Evolutionary conservation across 2,888 invertebrate genomes (phyloP), one percentile per base, ranked within the genome.

Genomic region (Caenorhabditis panamensis): DNA sequence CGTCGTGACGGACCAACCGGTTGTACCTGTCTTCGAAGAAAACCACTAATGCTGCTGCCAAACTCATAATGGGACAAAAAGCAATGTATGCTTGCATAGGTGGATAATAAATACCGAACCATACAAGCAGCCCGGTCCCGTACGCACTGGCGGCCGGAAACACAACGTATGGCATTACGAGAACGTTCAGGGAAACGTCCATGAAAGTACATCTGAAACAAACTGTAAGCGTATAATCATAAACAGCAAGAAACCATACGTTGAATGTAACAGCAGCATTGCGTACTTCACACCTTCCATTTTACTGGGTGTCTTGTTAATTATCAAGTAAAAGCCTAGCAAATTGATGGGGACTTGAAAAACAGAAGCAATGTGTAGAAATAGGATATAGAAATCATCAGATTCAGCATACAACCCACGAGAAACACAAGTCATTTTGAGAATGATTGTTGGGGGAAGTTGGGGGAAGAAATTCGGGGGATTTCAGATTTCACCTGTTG

Each of bases 1-100:
- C n/a, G 24, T 44, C 16, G 22, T 22, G 22, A 11, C 44, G 61
- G 11, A 61, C 41, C 6, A 61, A 22, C 0, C 44, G 41, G 6
- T 41, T 44, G 44, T 61, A 61, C 24, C 61, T 41, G 11, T 61
- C 61, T 44, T 61, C 61, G 24, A 61, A 61, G 24, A 44, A 61
- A 2, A 44, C 18, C 8, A 37, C 37, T 5, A 37, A 9, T 5
- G 37, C 37, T 11, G 37, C 37, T 5, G 8, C 37, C 58, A 18
- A 18, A 58, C 58, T 31, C 2, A 0, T 31, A 20, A 59, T 28
- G 2, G 37, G 18, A 22, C 18, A 37, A 20, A 36, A 0, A 11
- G 37, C 59, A 20, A 59, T n/a, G n/a, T n/a, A 37, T 3, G 20
- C 59, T 5, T 18, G 5, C 0, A 41, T 20, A 18, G 18, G 31